Percentiles rank a stretch among this genome's conserved stretches.
These are phyloP conservation scores for Drymodes brunneopygia DNA, from an alignment of 2,113 vertebrate genomes.

Conservation along the genomic window DNA sequence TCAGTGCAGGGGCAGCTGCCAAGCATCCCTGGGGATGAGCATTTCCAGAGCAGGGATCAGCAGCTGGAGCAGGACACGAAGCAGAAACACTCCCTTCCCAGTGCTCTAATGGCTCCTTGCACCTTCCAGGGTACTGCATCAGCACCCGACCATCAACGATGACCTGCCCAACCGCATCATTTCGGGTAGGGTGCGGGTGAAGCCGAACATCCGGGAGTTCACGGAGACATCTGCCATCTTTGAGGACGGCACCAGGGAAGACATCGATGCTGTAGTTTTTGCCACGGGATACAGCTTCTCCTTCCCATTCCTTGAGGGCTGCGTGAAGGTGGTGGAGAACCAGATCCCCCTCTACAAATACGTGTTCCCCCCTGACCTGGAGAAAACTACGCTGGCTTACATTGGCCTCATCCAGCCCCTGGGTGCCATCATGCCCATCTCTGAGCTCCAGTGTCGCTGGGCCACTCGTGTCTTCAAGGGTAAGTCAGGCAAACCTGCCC, in stretches of 20 bases:
- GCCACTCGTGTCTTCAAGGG: conserved; percentile 82
- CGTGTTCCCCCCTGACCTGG: conserved; percentile 77
- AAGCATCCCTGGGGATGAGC: background rate
- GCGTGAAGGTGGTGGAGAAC: conserved; percentile 67
- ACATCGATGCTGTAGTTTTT: conserved; percentile 82
- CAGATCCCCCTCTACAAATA: conserved; percentile 79
- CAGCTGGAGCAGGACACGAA: background rate
- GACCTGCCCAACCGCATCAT: conserved; percentile 85
- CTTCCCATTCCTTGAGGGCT: conserved; percentile 82
- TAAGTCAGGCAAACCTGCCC: conserved; percentile 37
- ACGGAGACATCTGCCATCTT: conserved; percentile 77
- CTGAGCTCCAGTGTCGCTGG: conserved; percentile 90
- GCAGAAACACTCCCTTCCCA: background rate
- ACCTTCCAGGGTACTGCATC: conserved; percentile 66
- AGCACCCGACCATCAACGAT: conserved; percentile 75
- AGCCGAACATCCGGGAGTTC: conserved; percentile 79
- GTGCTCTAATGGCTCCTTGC: background rate
- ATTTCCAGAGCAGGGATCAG: background rate
- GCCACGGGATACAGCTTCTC: conserved; percentile 84
- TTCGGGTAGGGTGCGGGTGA: conserved; percentile 78
- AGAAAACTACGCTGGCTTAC: conserved; percentile 82
- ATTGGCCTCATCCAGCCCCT: conserved; percentile 78
- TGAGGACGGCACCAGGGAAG: conserved; percentile 82
- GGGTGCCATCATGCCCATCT: conserved; percentile 82
- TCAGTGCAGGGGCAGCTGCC: background rate